Base-by-base conservation (phyloP, 2,113 vertebrate species). In the Zosterops japonicus region DNA sequence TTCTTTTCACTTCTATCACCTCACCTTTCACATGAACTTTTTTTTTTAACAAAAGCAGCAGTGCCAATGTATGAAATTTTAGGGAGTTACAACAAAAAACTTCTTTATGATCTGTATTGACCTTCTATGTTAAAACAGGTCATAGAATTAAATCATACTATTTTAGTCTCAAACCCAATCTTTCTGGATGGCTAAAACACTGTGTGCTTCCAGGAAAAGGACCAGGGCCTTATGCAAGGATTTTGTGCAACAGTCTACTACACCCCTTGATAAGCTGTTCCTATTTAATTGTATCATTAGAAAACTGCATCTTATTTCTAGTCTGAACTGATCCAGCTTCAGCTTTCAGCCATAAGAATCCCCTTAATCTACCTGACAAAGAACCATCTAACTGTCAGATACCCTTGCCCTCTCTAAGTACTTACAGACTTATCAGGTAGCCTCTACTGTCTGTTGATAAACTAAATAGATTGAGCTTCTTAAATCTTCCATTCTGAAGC, bases 401-500 rank as follows among this genome's bases (percentile, higher is more conserved):
- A 96, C 81, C 91, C 90, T 90, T 5, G 1, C 82, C 78, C 78
- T 70, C 25, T 35, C 60, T 83, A 95, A 91, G 75, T 94, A 93
- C 91, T 96, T 95, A 93, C 0, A 83, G 84, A 83, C 91, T 95
- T 95, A 95, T 4, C 78, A 96, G 75, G 94, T 95, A 93, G 90
- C 87, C 78, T 87, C 89, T 91, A 95, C 84, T 4, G 33, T 65
- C 89, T 95, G 84, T 83, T 97, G 95, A 93, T 93, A 95, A 97
- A 95, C 91, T 96, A 90, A 97, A 96, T 44, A 95, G 94, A 97
- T 60, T 95, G 70, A 95, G 93, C 89, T 94, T 94, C 94, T 95
- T 81, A 95, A 94, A 88, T 90, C 95, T 95, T 96, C 68, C 60
- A 83, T 85, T 80, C 79, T 86, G 91, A 95, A 95, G 93, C 84